Percentiles rank a stretch among this genome's conserved stretches.
These are phyloP conservation scores for Frieseomelitta varia DNA, from an alignment of 1,140 invertebrate genomes.

Conservation along the genomic window DNA sequence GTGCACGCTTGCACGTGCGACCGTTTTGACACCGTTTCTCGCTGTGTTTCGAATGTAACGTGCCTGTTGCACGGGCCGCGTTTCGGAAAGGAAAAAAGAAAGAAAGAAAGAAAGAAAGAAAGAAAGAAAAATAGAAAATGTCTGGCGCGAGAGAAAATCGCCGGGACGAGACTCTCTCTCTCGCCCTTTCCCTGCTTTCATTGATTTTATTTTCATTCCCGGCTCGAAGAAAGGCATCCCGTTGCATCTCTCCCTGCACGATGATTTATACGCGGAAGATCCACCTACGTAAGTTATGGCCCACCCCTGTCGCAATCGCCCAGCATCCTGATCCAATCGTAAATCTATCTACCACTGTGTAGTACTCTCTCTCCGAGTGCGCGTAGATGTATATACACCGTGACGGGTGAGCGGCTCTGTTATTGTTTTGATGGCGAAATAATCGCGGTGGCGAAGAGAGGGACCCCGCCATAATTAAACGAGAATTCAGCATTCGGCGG, in stretches of 20 bases:
- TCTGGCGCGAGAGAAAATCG: background rate
- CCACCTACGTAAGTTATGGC: conserved; percentile 55
- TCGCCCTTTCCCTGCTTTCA: background rate
- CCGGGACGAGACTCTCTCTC: background rate
- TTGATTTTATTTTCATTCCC: conserved; percentile 47
- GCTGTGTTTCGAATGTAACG: conserved; percentile 16
- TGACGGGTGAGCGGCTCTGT: conserved; percentile 34
- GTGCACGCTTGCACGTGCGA: conserved; percentile 49
- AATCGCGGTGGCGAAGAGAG: conserved; percentile 25
- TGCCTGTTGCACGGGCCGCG: conserved; percentile 13
- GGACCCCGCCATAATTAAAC: conserved; percentile 58
- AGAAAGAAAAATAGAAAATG: background rate
- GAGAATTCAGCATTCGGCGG: conserved; percentile 25
- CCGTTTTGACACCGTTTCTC: conserved; percentile 28
- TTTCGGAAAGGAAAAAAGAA: conserved; percentile 15
- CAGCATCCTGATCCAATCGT: conserved; percentile 57
- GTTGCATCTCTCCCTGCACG: conserved; percentile 28
- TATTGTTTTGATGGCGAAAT: conserved; percentile 62
- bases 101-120: background rate
- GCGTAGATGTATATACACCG: background rate
- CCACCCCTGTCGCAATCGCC: conserved; percentile 47
- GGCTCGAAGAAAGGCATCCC: conserved; percentile 49
- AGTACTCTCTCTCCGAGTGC: background rate
- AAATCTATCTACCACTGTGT: conserved; percentile 48
- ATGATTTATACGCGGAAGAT: conserved; percentile 60